Evolutionary conservation across 1,140 invertebrate species (phyloP), one percentile per base, ranked within the genome.

Genomic region (Lepidostoma basale): DNA sequence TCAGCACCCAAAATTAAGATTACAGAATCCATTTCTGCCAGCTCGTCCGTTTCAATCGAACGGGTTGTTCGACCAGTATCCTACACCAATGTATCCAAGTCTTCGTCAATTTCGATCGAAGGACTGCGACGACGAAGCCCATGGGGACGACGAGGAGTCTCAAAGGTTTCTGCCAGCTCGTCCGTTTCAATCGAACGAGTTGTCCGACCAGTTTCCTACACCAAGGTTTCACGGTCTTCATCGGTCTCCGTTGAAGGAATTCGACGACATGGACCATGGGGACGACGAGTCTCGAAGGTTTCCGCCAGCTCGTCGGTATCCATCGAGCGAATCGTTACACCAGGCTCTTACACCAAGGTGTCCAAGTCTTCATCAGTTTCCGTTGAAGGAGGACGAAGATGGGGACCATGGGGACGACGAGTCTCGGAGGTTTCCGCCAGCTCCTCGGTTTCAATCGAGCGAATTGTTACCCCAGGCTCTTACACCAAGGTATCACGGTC

Each of bases 1-100:
- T 18, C 16, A 58, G 54, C 26, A 2, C 26, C 18, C 26, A 58
- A n/a, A 16, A 25, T 25, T 12, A 33, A 26, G 12, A 8, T 16
- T 6, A 58, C 26, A 18, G 4, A 1, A 36, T 58, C 54, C 1
- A 18, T 58, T 8, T 58, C 54, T 25, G 36, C 10, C 4, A 44
- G 49, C 22, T 40, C 12, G 44, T 58, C 52, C 26, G 33, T 45
- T 58, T 58, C 52, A 6, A 20, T 44, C 22, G 63, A 58, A 56
- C 4, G 30, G 0, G 3, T 52, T 20, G 30, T 16, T 1, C 39
- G n/a, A 6, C 14, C 14, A 20, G 16, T 28, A 14, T 6, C 3
- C 1, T 39, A 33, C 5, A 20, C 54, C 12, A 18, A 18, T 9
- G 22, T 14, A 6, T 39, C 28, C 9, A 12, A n/a, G 22, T 39